Evolutionary conservation across 2,113 vertebrate genomes (phyloP), one percentile per base, ranked within the genome.

Genomic region (Istiophorus platypterus): DNA sequence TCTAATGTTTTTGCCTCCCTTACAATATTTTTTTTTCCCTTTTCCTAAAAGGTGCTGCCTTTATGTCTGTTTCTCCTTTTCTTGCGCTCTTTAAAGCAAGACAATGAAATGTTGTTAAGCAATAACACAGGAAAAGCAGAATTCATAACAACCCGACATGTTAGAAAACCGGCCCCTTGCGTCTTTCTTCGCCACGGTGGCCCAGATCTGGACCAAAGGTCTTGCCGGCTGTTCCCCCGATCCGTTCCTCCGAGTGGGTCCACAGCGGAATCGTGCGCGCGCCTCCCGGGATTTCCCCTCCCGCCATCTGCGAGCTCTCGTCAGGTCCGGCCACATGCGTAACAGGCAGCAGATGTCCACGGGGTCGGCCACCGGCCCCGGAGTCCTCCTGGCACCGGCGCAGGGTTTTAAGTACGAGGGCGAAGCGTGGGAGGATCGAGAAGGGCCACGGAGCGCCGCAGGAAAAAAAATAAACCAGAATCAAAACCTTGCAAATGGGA

Each of bases 281-380:
- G 39, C 66, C 85, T 80, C 78, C 66, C 26, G 80, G 73, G 87
- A 82, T 83, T 76, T 85, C 65, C 78, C 68, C 70, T 58, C 61
- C 17, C n/a, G n/a, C 83, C 89, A 80, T 85, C 80, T 87, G 86
- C 59, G 54, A 57, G 67, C 47, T 52, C 42, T 31, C 67, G 42
- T 82, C 72, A 31, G 24, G 24, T 69, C 79, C 78, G 70, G 42
- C 45, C 80, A 70, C 80, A 84, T 86, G 75, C 73, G 72, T 12
- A 54, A 47, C 82, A 41, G 63, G 80, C 80, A 39, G 81, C 89
- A 89, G 89, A 90, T 89, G 90, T 88, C 64, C 22, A 0, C 41
- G 7, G 84, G 75, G 88, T 88, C 86, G 72, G 13, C 1, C 7
- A 5, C 51, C 52, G 69, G 62, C 71, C 71, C 79, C 26, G 26